phyloP scores from a whole-genome alignment of 1,140 invertebrate genomes.

The Argopecten irradians region DNA sequence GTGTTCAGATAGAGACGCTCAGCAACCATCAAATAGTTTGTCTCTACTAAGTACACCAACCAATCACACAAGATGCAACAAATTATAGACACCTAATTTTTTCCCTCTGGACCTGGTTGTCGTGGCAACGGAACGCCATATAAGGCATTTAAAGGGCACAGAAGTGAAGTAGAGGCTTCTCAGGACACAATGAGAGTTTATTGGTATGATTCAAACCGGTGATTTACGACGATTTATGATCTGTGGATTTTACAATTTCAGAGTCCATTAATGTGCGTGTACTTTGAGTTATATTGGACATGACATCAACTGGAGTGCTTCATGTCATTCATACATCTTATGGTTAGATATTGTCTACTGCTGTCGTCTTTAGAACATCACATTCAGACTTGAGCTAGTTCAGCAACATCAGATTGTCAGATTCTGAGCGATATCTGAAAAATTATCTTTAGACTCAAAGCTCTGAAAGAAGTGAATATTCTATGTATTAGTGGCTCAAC shows the following conservation, averaged over 20 bases:
- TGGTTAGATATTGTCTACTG: not conserved
- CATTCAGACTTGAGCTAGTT: not conserved
- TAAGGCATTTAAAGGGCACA: conserved; percentile 13
- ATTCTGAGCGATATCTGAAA: too few relatives aligned
- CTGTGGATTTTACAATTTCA: not conserved
- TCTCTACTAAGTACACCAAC: not conserved
- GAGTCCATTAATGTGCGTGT: not conserved
- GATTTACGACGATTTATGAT: not conserved
- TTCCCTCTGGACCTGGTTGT: conserved; percentile 3
- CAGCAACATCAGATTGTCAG: too few relatives aligned
- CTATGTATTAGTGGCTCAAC: not conserved
- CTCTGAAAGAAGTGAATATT: not conserved
- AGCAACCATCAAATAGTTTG: not conserved
- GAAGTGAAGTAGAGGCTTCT: not conserved
- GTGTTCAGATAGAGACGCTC: not conserved
- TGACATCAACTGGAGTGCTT: conserved; percentile 6
- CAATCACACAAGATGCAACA: not conserved
- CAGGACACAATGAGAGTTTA: conserved; percentile 3
- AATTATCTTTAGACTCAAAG: too few relatives aligned
- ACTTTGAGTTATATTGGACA: not conserved
- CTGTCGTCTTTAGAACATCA: not conserved
- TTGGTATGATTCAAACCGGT: not conserved
- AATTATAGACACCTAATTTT: not conserved
- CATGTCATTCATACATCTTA: not conserved
- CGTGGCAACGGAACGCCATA: conserved; percentile 11